Conservation (phyloP, 2,888 invertebrate genomes). For the Sepiola atlantica region DNA sequence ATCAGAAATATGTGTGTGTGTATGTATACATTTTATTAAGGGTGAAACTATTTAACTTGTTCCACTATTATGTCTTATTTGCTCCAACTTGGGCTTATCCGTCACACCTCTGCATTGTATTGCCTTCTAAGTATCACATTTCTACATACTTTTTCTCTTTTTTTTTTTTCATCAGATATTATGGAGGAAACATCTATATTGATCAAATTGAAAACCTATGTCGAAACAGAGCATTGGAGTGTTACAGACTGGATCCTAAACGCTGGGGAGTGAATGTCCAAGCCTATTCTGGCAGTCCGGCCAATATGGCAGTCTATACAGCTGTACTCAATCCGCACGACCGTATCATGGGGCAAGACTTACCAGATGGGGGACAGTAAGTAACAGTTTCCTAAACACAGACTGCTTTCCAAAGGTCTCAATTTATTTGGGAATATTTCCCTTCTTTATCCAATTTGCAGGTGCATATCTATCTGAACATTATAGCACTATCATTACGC, state of each 20-base stretch:
- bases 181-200: constrained; percentile 97
- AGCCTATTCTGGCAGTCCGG: constrained; percentile 97
- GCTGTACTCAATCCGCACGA: constrained; percentile 89
- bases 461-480: too few relatives aligned
- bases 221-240: constrained; percentile 88
- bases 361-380: constrained; percentile 95
- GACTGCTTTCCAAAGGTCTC: not conserved
- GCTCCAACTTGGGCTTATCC: too few relatives aligned
- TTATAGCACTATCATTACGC: too few relatives aligned
- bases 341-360: constrained; percentile 93
- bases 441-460: too few relatives aligned
- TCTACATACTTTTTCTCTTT: not conserved
- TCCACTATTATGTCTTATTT: too few relatives aligned
- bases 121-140: too few relatives aligned
- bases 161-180: constrained; percentile 82
- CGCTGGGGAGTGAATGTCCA: constrained; percentile 87
- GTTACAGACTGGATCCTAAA: constrained; percentile 86
- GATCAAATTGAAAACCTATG: constrained; percentile 94
- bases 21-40: too few relatives aligned
- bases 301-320: constrained; percentile 97
- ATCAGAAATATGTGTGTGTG: too few relatives aligned
- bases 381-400: constrained; percentile 49
- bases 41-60: too few relatives aligned
- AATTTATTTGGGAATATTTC: not conserved
- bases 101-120: too few relatives aligned